phyloP scores from a whole-genome alignment of 2,888 invertebrate genomes.

The Nematopogon swammerdamellus region DNA sequence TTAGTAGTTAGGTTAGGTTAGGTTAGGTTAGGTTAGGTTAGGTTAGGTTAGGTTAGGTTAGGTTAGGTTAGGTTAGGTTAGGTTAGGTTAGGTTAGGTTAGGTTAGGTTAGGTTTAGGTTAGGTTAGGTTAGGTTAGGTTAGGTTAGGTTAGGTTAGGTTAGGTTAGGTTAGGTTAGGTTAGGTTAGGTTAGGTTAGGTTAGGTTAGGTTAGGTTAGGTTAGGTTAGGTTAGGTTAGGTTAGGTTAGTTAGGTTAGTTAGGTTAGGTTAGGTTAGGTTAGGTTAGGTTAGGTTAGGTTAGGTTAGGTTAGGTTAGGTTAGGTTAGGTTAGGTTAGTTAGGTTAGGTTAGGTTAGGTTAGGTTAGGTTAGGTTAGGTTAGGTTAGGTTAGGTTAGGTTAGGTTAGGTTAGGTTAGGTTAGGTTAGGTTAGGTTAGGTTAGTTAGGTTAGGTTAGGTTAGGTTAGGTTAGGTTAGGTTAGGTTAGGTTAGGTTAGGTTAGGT shows the following conservation, averaged over 20 bases:
- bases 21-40: conserved; percentile 14
- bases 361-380: conserved; percentile 3
- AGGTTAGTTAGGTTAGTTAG: conserved; percentile 3
- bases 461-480: conserved; percentile 3
- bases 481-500: conserved; percentile 3
- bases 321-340: conserved; percentile 3
- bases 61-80: conserved; percentile 12
- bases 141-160: conserved; percentile 3
- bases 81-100: conserved; percentile 6
- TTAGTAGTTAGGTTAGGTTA: conserved; percentile 8
- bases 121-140: conserved; percentile 3
- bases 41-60: conserved; percentile 14
- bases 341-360: conserved; percentile 3
- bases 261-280: conserved; percentile 3
- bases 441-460: conserved; percentile 3
- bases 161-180: conserved; percentile 3
- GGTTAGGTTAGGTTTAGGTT: conserved; percentile 4
- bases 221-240: conserved; percentile 3
- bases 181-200: conserved; percentile 3
- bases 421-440: conserved; percentile 3
- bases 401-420: conserved; percentile 3
- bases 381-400: conserved; percentile 2
- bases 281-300: conserved; percentile 3
- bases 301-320: conserved; percentile 3
- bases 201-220: conserved; percentile 3